Base-by-base conservation (phyloP, 2,113 vertebrate species). In the Perca schrenkii region DNA sequence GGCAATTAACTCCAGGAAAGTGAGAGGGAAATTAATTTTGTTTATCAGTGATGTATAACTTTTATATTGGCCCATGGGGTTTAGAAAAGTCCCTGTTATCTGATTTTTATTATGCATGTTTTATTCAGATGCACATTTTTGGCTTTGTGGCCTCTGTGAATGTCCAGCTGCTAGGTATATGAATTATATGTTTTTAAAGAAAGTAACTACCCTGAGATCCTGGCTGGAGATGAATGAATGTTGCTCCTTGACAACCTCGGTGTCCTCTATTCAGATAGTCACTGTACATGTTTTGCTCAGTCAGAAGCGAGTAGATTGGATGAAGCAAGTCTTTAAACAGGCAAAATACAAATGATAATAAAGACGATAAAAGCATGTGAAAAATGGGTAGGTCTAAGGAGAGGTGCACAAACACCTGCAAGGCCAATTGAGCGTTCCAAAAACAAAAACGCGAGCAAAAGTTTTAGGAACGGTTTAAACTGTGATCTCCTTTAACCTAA, bases 11-110 rank as follows among this genome's bases (percentile, higher is more conserved):
- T 86, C 14, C 0, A 28, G 71, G 73, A 88, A 82, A 83, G 66
- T 64, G 86, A 86, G 74, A 87, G 77, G 75, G 90, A 79, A 88
- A 91, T 94, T 90, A 80, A 86, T 87, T 89, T 77, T 82, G 86
- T 90, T 93, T 91, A 89, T 89, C 65, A 60, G 76, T 69, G 79
- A 89, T 88, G 25, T 79, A 84, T 75, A 86, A 74, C 64, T 86
- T 88, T 88, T 80, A 84, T 65, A 49, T 17, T 63, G 76, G 22
- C 76, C 22, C 62, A 28, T 8, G 77, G 77, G 79, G 31, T 66
- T 80, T 61, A 65, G 63, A 63, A 74, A 60, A 82, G 66, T 75
- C 78, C 54, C 76, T 21, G 31, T 71, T 66, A 80, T 67, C 72
- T 53, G 74, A 71, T 84, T 89, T 85, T 85, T 79, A 78, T 64